A percentile compares a stretch with the other conserved stretches of the same genome.
phyloP scores from a whole-genome alignment of 2,888 invertebrate species.

The Eristalis tenax region DNA sequence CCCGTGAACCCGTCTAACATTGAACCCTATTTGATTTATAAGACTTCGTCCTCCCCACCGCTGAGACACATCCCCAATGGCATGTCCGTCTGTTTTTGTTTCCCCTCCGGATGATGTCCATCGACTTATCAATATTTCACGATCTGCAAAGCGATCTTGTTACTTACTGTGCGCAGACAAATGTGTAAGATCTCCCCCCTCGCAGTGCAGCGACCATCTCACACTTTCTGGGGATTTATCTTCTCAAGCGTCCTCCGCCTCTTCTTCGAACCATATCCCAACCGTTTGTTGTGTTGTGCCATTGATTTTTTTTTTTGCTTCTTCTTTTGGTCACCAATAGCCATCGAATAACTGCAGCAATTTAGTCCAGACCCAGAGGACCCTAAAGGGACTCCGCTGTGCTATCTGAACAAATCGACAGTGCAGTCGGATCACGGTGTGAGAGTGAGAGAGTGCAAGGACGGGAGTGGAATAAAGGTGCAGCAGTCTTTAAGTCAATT shows the following conservation, averaged over 20 bases:
- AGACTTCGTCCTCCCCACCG: not conserved
- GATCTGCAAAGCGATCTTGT: constrained; percentile 62
- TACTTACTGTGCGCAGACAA: constrained; percentile 57
- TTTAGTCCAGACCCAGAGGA: constrained; percentile 28
- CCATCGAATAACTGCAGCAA: constrained; percentile 43
- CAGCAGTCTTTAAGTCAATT: not conserved
- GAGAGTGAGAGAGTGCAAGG: no score
- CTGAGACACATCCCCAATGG: constrained; percentile 64
- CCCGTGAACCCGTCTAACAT: not conserved
- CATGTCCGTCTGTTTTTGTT: not conserved
- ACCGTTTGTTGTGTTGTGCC: not conserved
- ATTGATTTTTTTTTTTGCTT: not conserved
- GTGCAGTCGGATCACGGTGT: not conserved
- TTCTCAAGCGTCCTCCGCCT: constrained; percentile 4
- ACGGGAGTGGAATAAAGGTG: not conserved
- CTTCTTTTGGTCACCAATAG: constrained; percentile 35
- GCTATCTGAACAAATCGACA: constrained; percentile 53
- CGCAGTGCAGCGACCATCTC: not conserved
- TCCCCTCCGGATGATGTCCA: constrained; percentile 13
- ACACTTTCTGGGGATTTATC: constrained; percentile 16
- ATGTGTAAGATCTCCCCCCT: constrained; percentile 21
- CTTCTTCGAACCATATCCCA: constrained; percentile 27
- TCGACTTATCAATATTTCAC: constrained; percentile 65
- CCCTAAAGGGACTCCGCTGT: not conserved
- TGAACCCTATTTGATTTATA: not conserved